These are phyloP conservation scores for Bilobella aurantiaca DNA, from an alignment of 1,140 invertebrate genomes.

Conservation along the genomic window DNA sequence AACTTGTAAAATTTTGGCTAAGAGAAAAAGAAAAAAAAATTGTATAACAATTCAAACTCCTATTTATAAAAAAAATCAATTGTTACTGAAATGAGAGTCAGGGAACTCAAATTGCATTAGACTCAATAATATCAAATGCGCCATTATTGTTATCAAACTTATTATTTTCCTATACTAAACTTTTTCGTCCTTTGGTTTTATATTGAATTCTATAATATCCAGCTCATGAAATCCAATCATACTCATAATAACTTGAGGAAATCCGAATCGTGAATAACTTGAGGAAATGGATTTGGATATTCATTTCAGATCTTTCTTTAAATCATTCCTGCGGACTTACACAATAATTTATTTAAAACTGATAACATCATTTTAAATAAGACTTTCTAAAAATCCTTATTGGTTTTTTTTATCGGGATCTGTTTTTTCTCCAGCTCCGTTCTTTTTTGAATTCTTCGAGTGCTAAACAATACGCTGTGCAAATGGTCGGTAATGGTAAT, in stretches of 20 bases:
- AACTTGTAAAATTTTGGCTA: conserved; percentile 2
- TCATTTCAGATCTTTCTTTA: background rate
- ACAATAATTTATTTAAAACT: too few species aligned
- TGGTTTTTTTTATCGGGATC: too few species aligned
- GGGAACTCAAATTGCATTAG: background rate
- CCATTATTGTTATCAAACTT: background rate
- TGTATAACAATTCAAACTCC: background rate
- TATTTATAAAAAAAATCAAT: background rate
- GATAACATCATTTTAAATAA: too few species aligned
- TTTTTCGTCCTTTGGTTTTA: background rate
- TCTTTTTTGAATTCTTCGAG: too few species aligned
- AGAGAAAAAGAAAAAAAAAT: background rate
- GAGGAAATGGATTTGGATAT: too few species aligned
- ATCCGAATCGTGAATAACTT: too few species aligned
- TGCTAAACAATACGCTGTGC: too few species aligned
- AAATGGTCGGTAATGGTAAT: too few species aligned
- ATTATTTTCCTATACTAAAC: background rate
- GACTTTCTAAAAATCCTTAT: too few species aligned
- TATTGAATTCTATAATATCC: background rate
- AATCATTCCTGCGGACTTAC: background rate
- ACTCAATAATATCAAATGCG: conserved; percentile 9
- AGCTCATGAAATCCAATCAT: background rate
- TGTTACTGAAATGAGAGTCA: background rate
- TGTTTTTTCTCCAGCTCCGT: too few species aligned
- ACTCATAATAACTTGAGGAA: too few species aligned